Percentiles rank a stretch among this genome's conserved stretches.
These are phyloP conservation scores for Boloria euphrosyne DNA, from an alignment of 2,888 invertebrate genomes.

Conservation along the genomic window DNA sequence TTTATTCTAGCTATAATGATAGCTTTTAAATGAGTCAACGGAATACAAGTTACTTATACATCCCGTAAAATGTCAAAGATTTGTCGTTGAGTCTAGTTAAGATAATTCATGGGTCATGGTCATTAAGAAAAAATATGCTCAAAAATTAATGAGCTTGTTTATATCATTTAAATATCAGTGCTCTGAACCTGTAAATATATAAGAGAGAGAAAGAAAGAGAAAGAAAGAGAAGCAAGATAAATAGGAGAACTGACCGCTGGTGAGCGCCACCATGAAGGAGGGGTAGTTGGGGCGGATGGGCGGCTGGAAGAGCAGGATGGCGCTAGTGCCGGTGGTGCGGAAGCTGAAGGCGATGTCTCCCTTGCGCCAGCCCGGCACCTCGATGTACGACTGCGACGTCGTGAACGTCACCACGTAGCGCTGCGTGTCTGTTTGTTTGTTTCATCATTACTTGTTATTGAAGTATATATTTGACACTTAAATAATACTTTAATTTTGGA, in stretches of 20 bases:
- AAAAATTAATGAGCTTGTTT: too few species aligned
- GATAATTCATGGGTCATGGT: too few species aligned
- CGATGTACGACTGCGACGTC: slow-evolving; percentile 94
- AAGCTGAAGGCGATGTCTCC: slow-evolving; percentile 97
- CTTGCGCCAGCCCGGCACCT: slow-evolving; percentile 96
- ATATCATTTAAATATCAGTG: too few species aligned
- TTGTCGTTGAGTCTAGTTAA: too few species aligned
- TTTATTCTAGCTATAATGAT: too few species aligned
- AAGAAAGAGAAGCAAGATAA: too few species aligned
- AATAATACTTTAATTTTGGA: too few species aligned
- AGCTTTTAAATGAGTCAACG: too few species aligned
- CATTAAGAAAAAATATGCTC: too few species aligned
- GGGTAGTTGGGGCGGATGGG: slow-evolving; percentile 94
- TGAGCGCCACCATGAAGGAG: slow-evolving; percentile 95
- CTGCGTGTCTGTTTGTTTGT: slow-evolving; percentile 87
- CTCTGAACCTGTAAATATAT: background rate
- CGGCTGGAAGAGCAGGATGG: slow-evolving; percentile 94
- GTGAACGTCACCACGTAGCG: slow-evolving; percentile 97
- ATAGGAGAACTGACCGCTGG: slow-evolving; percentile 85
- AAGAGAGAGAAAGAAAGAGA: background rate
- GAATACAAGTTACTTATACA: too few species aligned
- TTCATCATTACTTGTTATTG: background rate
- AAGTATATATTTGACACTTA: too few species aligned
- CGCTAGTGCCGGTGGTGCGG: slow-evolving; percentile 94
- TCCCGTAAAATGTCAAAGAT: too few species aligned